Conservation (phyloP, 2,888 invertebrate species). For the Xestia xanthographa region DNA sequence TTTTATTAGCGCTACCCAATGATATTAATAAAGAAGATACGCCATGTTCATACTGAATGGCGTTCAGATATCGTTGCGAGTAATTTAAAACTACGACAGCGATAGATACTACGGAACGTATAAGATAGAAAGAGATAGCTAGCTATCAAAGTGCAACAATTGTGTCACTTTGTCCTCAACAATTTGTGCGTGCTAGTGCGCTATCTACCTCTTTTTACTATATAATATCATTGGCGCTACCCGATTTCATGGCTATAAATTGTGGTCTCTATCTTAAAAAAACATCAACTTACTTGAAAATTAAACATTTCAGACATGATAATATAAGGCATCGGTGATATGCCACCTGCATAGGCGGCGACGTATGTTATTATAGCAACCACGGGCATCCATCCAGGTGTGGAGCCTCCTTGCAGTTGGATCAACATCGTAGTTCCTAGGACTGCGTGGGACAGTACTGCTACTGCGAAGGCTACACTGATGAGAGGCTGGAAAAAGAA, state of each 20-base stretch:
- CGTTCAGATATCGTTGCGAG: too few relatives aligned
- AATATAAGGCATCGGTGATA: conserved; percentile 75
- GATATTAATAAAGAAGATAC: too few relatives aligned
- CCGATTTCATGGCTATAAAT: background rate
- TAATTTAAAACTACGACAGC: too few relatives aligned
- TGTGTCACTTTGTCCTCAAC: too few relatives aligned
- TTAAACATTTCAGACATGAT: conserved; percentile 79
- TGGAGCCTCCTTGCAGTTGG: conserved; percentile 61
- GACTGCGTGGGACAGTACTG: conserved; percentile 62
- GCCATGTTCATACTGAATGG: too few relatives aligned
- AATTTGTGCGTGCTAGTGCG: too few relatives aligned
- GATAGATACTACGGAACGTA: too few relatives aligned
- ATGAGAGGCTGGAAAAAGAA: conserved; percentile 70
- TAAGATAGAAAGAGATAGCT: too few relatives aligned
- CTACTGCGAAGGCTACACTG: conserved; percentile 58
- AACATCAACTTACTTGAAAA: conserved; percentile 72
- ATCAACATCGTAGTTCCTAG: conserved; percentile 71
- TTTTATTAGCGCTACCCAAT: too few relatives aligned
- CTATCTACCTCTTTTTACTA: too few relatives aligned
- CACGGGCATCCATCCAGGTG: conserved; percentile 74
- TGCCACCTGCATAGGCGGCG: conserved; percentile 73
- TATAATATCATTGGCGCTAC: too few relatives aligned
- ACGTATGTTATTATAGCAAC: conserved; percentile 68
- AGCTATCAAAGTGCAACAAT: too few relatives aligned
- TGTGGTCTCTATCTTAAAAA: background rate